phyloP scores from a whole-genome alignment of 2,113 vertebrate genomes.

The Mirounga angustirostris region DNA sequence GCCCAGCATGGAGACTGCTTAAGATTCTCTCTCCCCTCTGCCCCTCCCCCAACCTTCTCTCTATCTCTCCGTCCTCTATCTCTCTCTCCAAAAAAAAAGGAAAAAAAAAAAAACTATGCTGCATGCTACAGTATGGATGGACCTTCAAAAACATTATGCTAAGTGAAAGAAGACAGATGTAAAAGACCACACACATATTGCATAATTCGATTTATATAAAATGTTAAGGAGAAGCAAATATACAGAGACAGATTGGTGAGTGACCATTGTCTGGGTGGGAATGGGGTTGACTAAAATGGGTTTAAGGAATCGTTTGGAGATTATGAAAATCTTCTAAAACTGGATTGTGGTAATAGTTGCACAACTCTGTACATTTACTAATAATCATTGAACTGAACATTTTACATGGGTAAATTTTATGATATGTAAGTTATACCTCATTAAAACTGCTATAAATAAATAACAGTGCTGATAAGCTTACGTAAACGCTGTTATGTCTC shows the following conservation, averaged over 20 bases:
- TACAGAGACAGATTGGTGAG: neutral
- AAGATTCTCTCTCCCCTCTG: neutral
- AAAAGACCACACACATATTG: neutral
- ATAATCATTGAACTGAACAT: neutral
- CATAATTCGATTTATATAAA: neutral
- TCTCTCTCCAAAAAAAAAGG: neutral
- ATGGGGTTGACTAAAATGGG: neutral
- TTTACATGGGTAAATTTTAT: neutral
- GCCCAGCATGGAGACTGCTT: neutral
- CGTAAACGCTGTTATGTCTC: neutral
- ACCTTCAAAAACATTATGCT: neutral
- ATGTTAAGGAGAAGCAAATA: neutral
- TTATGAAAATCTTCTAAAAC: neutral
- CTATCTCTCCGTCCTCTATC: neutral
- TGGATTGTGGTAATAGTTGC: neutral
- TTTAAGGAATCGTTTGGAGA: neutral
- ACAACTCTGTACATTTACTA: neutral
- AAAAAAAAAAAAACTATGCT: neutral
- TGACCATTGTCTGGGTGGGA: neutral
- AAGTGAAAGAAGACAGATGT: neutral
- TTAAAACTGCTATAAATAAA: conserved; percentile 15
- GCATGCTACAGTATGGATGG: neutral
- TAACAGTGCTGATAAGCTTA: neutral
- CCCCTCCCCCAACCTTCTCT: too few species aligned
- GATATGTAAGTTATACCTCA: neutral